Base-by-base conservation (phyloP, 1,140 invertebrate genomes). In the Aphidius ervi region DNA sequence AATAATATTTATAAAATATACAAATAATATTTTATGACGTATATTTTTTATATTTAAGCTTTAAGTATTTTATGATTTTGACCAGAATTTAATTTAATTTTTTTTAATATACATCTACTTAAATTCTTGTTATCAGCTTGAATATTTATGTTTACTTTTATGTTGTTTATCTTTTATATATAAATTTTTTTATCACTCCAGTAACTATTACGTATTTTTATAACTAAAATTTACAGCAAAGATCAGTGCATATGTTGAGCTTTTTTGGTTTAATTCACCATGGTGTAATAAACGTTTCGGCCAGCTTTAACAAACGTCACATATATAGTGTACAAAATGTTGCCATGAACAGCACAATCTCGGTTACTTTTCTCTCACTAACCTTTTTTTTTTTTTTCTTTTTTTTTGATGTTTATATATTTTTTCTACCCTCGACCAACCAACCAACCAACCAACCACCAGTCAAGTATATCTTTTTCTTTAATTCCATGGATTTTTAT, bases 261-360 rank as follows among this genome's bases (percentile, higher is more conserved):
- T 61, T 61, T 56, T 53, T 46, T 46, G 53, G 48, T 16, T 61
- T 61, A 61, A 61, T 61, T 61, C 46, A 56, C 46, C 59, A 46
- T 48, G 53, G 54, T 53, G 59, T 61, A 60, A 60, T 60, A 61
- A 61, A 61, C 53, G 40, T 3, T 48, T 41, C 31, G 45, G 16
- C 58, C 52, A 41, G 43, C 58, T 37, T 37, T 37, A 52, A 10
- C 31, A 37, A 16, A 16, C 16, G 16, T 16, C 16, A 16, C 16
- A 16, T 16, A 16, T 16, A 16, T 16, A 16, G 16, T 16, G 16
- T 16, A 16, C 16, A 16, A 50, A 50, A 42, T 23, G n/a, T 46
- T 20, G 42, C 20, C 4, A 45, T 41, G 49, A 59, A 52, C 10
- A n/a, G 46, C 16, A 48, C 40, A 54, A 54, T 54, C 52, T 54